Evolutionary conservation across 1,140 invertebrate species (phyloP).

Genomic region (Bombus pyrosoma): DNA sequence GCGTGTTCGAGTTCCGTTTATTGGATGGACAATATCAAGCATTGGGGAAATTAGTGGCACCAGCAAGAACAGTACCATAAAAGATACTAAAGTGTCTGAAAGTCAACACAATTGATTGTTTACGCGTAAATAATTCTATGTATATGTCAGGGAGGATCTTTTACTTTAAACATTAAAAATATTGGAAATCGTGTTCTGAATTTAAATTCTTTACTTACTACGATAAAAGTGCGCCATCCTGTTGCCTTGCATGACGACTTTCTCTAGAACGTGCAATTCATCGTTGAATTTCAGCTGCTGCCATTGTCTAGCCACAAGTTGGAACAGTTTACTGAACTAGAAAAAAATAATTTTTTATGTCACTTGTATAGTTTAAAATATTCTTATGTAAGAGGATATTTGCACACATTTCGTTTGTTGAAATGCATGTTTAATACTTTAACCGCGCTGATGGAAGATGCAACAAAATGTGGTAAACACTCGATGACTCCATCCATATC

Average conservation of each 20-base stretch:
- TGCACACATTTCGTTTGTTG: background rate
- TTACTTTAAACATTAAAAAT: too few relatives aligned
- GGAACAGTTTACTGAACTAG: background rate
- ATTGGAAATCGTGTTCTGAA: background rate
- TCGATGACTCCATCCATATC: constrained; percentile 1
- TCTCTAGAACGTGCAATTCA: background rate
- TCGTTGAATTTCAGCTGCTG: background rate
- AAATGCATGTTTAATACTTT: background rate
- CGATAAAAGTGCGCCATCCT: background rate
- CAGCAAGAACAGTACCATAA: background rate
- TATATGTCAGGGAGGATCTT: accelerated
- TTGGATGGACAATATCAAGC: background rate
- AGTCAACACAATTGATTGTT: background rate
- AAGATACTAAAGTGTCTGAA: background rate
- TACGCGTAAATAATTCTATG: too few relatives aligned
- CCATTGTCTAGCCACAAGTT: background rate
- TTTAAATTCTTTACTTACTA: background rate
- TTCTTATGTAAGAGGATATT: too few relatives aligned
- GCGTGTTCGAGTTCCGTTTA: constrained; percentile 4
- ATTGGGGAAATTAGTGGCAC: background rate
- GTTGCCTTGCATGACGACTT: background rate
- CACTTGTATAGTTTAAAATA: background rate
- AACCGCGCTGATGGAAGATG: background rate
- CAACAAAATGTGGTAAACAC: background rate
- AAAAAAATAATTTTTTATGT: background rate